Base-by-base conservation (phyloP, 2,797 vertebrate species). In the Ctenopoma multispine region DNA sequence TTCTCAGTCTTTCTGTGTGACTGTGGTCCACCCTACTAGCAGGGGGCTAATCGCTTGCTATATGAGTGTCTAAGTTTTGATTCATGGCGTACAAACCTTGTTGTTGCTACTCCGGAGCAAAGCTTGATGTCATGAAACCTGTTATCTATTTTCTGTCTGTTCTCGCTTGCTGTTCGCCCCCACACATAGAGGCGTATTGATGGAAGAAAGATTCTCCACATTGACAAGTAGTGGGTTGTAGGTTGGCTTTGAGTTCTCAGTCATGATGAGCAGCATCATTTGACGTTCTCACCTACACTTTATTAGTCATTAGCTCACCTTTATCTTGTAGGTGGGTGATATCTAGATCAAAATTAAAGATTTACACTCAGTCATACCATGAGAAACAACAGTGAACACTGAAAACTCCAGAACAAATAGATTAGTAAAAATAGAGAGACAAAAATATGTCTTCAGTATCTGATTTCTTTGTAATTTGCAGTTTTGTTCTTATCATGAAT, bases 71-170 rank as follows among this genome's bases (percentile, higher is more conserved):
- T 83, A 68, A 29, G 18, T 79, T 84, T 82, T 76, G 69, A 80
- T 83, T 80, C 79, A 69, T 65, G 58, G 72, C 68, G 31, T 34
- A 8, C n/a, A n/a, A n/a, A n/a, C 63, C 65, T 74, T 55, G 79
- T 74, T 55, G 79, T 53, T 74, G 74, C 70, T 57, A 3, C 79
- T 80, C 77, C 67, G 61, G 79, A 80, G 58, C 64, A 86, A 79
- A 82, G 63, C 58, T 76, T 69, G 78, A 82, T 82, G 81, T 86
- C 72, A 83, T 79, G 83, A 84, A 83, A 87, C 67, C 83, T 80
- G 77, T 90, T 85, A 85, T 87, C 84, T 75, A 41, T 75, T 81
- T 73, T 75, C 59, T 72, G 47, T 80, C 80, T 81, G 63, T 50
- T 76, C 62, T 67, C 60, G 57, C 76, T 72, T 2, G 67, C 78